Conservation (phyloP, 2,113 vertebrate species). For the Megaceryle torquata region DNA sequence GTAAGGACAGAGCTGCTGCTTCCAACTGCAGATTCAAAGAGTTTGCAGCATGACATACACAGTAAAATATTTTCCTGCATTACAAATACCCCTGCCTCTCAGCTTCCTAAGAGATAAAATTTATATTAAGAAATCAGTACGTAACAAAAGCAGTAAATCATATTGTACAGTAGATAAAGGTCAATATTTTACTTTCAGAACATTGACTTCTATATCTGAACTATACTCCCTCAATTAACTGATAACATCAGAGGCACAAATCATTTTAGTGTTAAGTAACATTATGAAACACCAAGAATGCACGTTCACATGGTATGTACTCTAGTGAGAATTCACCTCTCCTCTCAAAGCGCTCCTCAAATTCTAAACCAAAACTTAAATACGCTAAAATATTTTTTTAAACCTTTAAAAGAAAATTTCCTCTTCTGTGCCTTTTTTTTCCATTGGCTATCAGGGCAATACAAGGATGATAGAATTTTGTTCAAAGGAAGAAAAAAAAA, state of each 20-base stretch:
- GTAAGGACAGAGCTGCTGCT: neutral
- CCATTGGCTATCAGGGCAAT: neutral
- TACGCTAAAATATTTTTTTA: neutral
- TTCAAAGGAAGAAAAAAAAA: neutral
- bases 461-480: neutral
- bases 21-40: neutral
- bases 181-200: neutral
- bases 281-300: neutral
- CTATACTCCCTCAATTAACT: neutral
- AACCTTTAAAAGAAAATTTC: neutral
- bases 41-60: neutral
- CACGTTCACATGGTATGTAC: neutral
- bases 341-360: neutral
- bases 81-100: neutral
- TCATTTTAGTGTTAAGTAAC: neutral
- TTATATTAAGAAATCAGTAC: neutral
- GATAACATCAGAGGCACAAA: neutral
- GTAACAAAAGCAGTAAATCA: neutral
- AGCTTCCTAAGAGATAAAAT: neutral
- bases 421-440: neutral
- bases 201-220: neutral
- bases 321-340: neutral
- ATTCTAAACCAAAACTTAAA: neutral
- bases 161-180: neutral
- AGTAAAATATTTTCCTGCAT: neutral